Conservation (phyloP, 2,797 vertebrate species). For the Gadopsis marmoratus region DNA sequence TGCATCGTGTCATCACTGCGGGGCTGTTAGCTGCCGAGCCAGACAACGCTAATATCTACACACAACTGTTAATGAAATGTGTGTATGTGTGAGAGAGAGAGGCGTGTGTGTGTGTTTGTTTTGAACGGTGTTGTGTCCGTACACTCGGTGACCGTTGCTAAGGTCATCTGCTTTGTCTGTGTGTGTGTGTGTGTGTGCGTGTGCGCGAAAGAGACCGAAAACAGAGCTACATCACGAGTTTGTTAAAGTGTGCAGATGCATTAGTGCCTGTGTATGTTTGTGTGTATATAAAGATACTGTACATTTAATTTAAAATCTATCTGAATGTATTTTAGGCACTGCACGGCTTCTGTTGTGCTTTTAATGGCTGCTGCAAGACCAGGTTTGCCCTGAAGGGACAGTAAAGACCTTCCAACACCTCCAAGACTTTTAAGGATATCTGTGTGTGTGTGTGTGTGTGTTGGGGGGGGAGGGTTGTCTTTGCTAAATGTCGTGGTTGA, state of each 20-base stretch:
- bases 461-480: slow-evolving; percentile 57
- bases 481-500: slow-evolving; percentile 60
- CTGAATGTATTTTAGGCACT: background rate
- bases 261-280: background rate
- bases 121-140: slow-evolving; percentile 65
- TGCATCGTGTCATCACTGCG: slow-evolving; percentile 38
- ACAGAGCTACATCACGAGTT: slow-evolving; percentile 13
- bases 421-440: background rate
- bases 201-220: slow-evolving; percentile 22
- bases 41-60: slow-evolving; percentile 58
- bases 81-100: slow-evolving; percentile 29
- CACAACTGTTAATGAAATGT: slow-evolving; percentile 73
- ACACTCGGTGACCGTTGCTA: slow-evolving; percentile 68
- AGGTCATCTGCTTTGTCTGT: slow-evolving; percentile 33
- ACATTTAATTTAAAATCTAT: no score
- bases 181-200: slow-evolving; percentile 22
- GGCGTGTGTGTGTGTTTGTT: slow-evolving; percentile 44
- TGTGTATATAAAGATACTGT: background rate
- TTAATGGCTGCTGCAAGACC: background rate
- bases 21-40: slow-evolving; percentile 28
- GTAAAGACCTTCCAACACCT: background rate
- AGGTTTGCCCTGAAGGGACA: background rate
- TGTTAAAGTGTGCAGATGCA: slow-evolving; percentile 20
- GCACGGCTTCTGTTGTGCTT: no score
- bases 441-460: slow-evolving; percentile 32